Evolutionary conservation across 1,140 invertebrate genomes (phyloP).

Genomic region (Colletes gigas): DNA sequence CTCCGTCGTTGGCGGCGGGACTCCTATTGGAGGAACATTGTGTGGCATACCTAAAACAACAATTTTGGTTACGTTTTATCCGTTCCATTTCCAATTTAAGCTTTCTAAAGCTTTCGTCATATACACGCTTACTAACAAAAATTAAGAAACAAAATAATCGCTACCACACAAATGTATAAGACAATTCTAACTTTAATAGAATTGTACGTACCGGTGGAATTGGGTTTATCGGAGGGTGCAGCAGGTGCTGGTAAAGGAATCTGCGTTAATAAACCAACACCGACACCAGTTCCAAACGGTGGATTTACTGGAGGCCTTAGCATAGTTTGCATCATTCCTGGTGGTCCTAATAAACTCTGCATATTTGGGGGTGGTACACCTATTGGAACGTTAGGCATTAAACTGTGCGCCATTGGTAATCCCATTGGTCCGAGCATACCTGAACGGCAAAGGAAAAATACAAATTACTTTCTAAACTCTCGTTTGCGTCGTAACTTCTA

Average conservation of each 20-base stretch:
- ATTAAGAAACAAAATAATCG: no score
- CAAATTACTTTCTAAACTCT: neutral
- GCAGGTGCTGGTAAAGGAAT: constrained; percentile 79
- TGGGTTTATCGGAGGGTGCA: constrained; percentile 78
- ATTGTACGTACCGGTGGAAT: constrained; percentile 72
- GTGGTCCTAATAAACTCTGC: constrained; percentile 81
- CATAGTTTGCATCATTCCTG: constrained; percentile 82
- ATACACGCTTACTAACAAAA: no score
- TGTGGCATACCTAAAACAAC: constrained; percentile 75
- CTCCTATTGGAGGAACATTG: constrained; percentile 78
- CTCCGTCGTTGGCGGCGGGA: constrained; percentile 77
- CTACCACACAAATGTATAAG: no score
- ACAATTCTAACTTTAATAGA: neutral
- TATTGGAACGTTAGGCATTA: constrained; percentile 83
- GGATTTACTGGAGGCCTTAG: constrained; percentile 79
- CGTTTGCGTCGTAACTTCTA: no score
- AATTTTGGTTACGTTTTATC: neutral
- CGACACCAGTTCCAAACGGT: constrained; percentile 78
- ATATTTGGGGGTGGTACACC: constrained; percentile 86
- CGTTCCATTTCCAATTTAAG: neutral
- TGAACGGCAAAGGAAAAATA: constrained; percentile 37
- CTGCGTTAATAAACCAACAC: constrained; percentile 77
- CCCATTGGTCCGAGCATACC: constrained; percentile 81
- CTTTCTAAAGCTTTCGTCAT: no score
- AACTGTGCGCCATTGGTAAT: constrained; percentile 81